A percentile compares a stretch with the other conserved stretches of the same genome.
Evolutionary conservation across 53 echinoderm and acorn worm species (phyloP).

Genomic region (Paracentrotus lividus): DNA sequence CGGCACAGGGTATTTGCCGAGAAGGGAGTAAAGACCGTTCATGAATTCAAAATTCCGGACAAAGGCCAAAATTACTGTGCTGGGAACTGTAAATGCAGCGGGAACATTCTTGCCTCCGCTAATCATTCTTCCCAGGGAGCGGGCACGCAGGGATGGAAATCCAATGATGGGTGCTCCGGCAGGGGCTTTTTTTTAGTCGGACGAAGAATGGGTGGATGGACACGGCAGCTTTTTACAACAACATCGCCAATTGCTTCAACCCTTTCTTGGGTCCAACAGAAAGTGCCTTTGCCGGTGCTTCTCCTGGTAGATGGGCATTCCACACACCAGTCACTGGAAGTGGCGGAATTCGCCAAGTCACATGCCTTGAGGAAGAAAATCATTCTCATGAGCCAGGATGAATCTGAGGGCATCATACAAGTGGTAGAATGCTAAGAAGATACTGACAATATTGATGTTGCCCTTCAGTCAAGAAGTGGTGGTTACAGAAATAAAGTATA

Average conservation of each 20-base stretch:
- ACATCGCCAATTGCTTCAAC: conserved; percentile 6
- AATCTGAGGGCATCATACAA: no score
- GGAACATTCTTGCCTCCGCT: conserved; percentile 55
- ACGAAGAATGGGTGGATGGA: conserved; percentile 64
- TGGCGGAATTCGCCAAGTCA: neutral
- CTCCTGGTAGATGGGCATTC: conserved; percentile 61
- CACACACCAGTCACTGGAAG: conserved; percentile 36
- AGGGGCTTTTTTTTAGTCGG: neutral
- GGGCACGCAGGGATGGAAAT: no score
- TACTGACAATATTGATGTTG: no score
- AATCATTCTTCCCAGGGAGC: neutral
- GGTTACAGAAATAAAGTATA: no score
- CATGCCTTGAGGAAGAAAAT: no score
- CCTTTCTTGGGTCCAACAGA: neutral
- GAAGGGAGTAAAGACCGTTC: neutral
- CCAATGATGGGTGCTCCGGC: conserved; percentile 2
- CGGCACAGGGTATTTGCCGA: neutral
- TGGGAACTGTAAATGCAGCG: conserved; percentile 25
- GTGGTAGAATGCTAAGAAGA: no score
- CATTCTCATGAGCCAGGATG: no score
- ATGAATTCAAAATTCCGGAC: neutral
- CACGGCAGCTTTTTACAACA: conserved; percentile 34
- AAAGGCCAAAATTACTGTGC: conserved; percentile 35
- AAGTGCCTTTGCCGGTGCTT: neutral
- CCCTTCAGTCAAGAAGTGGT: no score